phyloP scores from a whole-genome alignment of 2,888 invertebrate genomes.

The Netelia inedita region DNA sequence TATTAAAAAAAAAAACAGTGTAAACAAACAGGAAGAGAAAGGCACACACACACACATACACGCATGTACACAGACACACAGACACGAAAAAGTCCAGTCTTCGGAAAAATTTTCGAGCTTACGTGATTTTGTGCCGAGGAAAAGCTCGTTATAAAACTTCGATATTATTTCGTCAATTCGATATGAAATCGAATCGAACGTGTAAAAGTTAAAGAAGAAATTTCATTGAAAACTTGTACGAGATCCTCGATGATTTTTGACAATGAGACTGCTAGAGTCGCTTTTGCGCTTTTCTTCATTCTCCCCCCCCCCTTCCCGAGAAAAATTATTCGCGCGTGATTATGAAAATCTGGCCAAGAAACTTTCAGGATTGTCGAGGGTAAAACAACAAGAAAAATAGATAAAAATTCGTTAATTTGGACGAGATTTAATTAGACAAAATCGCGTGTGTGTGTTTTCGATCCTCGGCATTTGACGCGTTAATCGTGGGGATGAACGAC shows the following conservation, averaged over 20 bases:
- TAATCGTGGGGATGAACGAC: conserved; percentile 17
- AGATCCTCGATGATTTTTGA: conserved; percentile 26
- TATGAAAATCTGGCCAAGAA: conserved; percentile 24
- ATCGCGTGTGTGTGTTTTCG: conserved; percentile 38
- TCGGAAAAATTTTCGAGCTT: conserved; percentile 51
- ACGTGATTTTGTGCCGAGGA: conserved; percentile 40
- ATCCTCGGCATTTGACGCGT: conserved; percentile 14
- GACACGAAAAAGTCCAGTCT: conserved; percentile 57
- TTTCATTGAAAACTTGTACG: conserved; percentile 8
- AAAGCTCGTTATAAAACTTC: background rate
- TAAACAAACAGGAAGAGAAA: conserved; percentile 44
- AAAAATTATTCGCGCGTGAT: conserved; percentile 15
- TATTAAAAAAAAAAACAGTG: conserved; percentile 22
- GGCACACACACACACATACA: conserved; percentile 66
- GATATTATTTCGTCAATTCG: conserved; percentile 17
- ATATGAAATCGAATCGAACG: background rate
- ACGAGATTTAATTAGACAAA: conserved; percentile 19
- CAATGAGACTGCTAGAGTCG: conserved; percentile 37
- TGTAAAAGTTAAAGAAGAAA: background rate
- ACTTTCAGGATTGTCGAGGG: conserved; percentile 35
- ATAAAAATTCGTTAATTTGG: conserved; percentile 28
- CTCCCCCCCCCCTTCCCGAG: conserved; percentile 28
- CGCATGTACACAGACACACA: conserved; percentile 68
- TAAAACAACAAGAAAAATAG: background rate
- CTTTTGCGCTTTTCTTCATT: conserved; percentile 48